Evolutionary conservation across 2,113 vertebrate genomes (phyloP).

Genomic region (Microcebus ravelobensis): DNA sequence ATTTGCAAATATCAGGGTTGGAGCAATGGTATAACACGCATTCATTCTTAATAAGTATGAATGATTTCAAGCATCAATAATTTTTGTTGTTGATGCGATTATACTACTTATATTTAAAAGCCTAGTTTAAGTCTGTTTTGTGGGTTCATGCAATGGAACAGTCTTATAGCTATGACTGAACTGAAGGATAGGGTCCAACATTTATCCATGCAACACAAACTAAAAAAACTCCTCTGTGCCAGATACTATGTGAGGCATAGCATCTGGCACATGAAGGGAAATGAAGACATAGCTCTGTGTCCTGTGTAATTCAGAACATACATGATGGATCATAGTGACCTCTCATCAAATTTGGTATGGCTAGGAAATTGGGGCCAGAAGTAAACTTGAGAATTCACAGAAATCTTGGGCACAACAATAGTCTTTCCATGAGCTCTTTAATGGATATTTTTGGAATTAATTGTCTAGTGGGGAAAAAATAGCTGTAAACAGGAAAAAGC

Average conservation of each 20-base stretch:
- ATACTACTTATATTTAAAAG: background rate
- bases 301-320: background rate
- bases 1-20: background rate
- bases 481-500: background rate
- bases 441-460: background rate
- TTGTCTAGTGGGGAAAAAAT: background rate
- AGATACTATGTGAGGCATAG: background rate
- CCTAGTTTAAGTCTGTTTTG: background rate
- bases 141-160: background rate
- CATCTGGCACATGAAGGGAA: background rate
- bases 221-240: background rate
- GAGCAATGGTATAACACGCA: background rate
- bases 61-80: slow-evolving; percentile 37
- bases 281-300: background rate
- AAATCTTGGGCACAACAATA: background rate
- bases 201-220: background rate
- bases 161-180: background rate
- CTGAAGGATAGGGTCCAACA: background rate
- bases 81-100: background rate
- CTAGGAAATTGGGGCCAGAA: background rate
- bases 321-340: background rate
- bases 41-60: slow-evolving; percentile 35
- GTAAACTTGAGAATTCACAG: background rate
- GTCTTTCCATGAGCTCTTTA: background rate
- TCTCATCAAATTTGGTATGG: background rate